Evolutionary conservation across 2,113 vertebrate species (phyloP), one percentile per base, ranked within the genome.

Genomic region (Tonatia bakeri): DNA sequence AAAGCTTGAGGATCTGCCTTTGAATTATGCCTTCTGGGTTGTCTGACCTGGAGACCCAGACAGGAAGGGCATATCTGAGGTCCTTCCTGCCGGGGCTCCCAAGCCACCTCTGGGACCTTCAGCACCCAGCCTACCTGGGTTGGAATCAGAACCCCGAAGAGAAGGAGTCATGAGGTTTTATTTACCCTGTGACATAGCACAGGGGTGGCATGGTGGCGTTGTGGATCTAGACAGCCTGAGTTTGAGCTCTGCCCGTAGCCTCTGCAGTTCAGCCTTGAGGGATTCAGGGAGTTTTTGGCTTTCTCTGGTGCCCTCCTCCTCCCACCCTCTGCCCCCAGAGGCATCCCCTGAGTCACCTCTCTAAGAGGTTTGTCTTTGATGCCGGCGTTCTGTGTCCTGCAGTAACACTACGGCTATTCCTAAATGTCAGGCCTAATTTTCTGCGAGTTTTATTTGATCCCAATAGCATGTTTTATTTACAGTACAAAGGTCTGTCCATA

Each of bases 371-470:
- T 80, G 36, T 10, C 56, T 79, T 64, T 31, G 12, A 4, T 19
- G 45, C 50, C 7, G 15, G 61, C 56, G n/a, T 70, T 67, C 76
- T 73, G 13, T 5, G 7, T 7, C 7, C 14, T 16, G 26, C 87
- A 26, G 0, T 7, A 24, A n/a, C 59, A 7, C 36, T 0, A 0
- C 2, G 24, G 67, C 43, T 79, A 16, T 79, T 73, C 85, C 82
- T 79, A 3, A 31, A 4, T 1, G 40, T 36, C 85, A 77, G 72
- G 40, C 89, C 92, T 54, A 24, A 54, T 85, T 38, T 36, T 52
- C 76, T 69, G 7, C 69, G 19, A 9, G 72, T 45, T 91, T 64
- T 61, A 22, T 72, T 45, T 36, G 59, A 73, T 67, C 40, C 59
- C 81, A 59, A 10, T 12, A 26, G 38, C 9, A 1, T 10, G 65